phyloP scores from a whole-genome alignment of 1,140 invertebrate species.

The Hycleus cichorii region DNA sequence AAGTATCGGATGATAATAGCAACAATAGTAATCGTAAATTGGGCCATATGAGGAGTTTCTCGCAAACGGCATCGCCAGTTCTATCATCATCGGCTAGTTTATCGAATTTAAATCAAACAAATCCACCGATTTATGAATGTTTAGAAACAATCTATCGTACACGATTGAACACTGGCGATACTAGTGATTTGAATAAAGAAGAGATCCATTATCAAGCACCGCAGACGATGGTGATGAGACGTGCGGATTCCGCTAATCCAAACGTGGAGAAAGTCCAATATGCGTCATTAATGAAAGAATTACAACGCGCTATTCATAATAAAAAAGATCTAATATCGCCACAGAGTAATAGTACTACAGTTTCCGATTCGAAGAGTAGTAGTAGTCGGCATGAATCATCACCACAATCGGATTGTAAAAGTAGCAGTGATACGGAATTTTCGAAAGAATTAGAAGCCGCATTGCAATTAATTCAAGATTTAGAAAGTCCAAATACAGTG shows the following conservation, averaged over 20 bases:
- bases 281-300: conserved; percentile 44
- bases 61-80: conserved; percentile 41
- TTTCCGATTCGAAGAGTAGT: conserved; percentile 25
- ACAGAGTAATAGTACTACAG: conserved; percentile 25
- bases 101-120: conserved; percentile 34
- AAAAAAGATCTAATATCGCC: conserved; percentile 35
- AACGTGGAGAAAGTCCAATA: conserved; percentile 41
- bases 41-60: conserved; percentile 45
- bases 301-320: conserved; percentile 38
- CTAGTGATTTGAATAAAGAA: conserved; percentile 26
- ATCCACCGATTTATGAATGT: conserved; percentile 42
- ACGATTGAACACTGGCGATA: conserved; percentile 35
- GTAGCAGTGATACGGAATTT: conserved; percentile 42
- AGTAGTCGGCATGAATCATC: conserved; percentile 29
- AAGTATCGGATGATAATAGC: conserved; percentile 38
- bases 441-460: conserved; percentile 44
- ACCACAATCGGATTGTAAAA: conserved; percentile 26
- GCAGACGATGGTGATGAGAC: conserved; percentile 24
- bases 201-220: conserved; percentile 35
- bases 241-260: conserved; percentile 27
- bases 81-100: conserved; percentile 41
- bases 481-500: conserved; percentile 44
- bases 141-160: conserved; percentile 30
- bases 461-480: conserved; percentile 44
- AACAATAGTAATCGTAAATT: conserved; percentile 41